Base-by-base conservation (phyloP, 2,888 invertebrate species). In the Junonia oenone region DNA sequence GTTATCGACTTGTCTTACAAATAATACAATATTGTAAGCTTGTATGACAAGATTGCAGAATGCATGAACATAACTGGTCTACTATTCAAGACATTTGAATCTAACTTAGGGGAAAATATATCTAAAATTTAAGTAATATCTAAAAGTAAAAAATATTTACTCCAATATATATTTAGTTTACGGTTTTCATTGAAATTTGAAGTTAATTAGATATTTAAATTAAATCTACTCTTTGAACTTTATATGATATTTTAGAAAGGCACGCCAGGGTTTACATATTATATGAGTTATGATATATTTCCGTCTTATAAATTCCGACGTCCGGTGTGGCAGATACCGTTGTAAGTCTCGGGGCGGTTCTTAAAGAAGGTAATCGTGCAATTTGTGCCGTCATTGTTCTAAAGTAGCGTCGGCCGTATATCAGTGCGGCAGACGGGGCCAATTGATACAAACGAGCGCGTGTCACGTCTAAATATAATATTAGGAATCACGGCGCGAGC, bases 401-500 rank as follows among this genome's bases (percentile, higher is more conserved):
- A 88, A 89, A 88, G 89, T 90, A 89, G 86, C 80, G 83, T 83
- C 81, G 81, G 81, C 82, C 85, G 84, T 89, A 85, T 83, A 89
- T 90, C 89, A 90, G 87, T 70, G 76, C 72, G 74, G 82, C 83
- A 88, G 89, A 88, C 88, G 83, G 80, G 78, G 74, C 76, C 90
- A 90, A 90, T 90, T 90, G 90, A 86, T 87, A 90, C 86, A 90
- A 90, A 90, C 85, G 90, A 88, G 88, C 85, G 81, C 80, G 81
- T 89, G 90, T 90, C 90, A 89, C 82, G 88, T 89, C 90, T 90
- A 90, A 89, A 90, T 90, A 90, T 90, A 90, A 90, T 90, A 90
- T 90, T 90, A 89, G 88, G 90, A 90, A 90, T 90, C 90, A 84
- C 90, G 87, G 88, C 90, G 88, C 86, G 84, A 81, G 90, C 90